Evolutionary conservation across 1,140 invertebrate genomes (phyloP), one percentile per base, ranked within the genome.

Genomic region (Atta texana): DNA sequence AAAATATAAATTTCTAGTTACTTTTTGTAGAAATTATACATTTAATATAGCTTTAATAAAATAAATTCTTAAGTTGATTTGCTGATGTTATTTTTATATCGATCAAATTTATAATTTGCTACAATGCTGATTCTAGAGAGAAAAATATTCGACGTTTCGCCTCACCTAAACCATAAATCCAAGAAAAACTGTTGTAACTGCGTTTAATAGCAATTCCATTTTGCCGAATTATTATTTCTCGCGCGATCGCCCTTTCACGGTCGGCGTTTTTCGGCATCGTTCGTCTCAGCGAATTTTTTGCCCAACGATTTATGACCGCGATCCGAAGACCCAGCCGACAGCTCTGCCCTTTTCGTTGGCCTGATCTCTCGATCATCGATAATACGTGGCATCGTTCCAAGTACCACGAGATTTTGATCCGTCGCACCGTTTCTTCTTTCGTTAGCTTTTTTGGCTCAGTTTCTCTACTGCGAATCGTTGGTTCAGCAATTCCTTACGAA

Each of bases 361-460:
- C 16, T 75, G 84, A 64, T 86, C 75, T 80, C 49, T 86, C 84
- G 84, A 86, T 86, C 64, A 66, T 86, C 85, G 85, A 86, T 86
- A 86, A 59, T 80, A 86, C 59, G 69, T 87, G 78, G 69, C 80
- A 55, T 61, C 59, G 69, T 68, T 87, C 80, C 85, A 87, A 87
- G 69, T 64, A 51, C 21, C 21, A 0, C 28, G 51, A 12, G 5
- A 55, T 82, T 87, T 61, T 87, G 69, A 87, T 87, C 71, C 39
- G 28, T 8, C 59, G 16, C 8, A 4, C 55, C 49, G 44, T 31
- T 80, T 69, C 80, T 57, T 75, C 49, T 74, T 18, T 49, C 66
- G 31, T 74, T 55, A n/a, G 8, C 14, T 21, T 51, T 85, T 55
- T 51, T 18, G 24, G 16, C 76, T 80, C 85, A 16, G 28, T 66